A percentile compares a stretch with the other conserved stretches of the same genome.
Evolutionary conservation across 92 coral and sea anemone species (phyloP).

Genomic region (Porites lobata): DNA sequence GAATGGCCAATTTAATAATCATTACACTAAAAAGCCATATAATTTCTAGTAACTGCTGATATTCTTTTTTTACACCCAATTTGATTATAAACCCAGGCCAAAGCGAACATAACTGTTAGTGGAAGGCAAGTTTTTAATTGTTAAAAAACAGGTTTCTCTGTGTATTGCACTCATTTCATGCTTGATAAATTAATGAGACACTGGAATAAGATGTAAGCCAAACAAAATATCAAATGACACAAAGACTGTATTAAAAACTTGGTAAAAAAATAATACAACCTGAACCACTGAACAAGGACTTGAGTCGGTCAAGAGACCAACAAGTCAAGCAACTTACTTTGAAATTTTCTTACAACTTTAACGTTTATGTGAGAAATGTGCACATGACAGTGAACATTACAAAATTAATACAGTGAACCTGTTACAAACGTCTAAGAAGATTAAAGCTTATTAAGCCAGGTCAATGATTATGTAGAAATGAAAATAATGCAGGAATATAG

Average conservation of each 20-base stretch:
- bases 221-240: neutral
- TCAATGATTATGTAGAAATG: slow-evolving; percentile 28
- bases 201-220: neutral
- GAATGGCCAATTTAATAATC: neutral
- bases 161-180: neutral
- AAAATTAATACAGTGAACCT: slow-evolving; percentile 26
- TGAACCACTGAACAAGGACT: no score
- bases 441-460: slow-evolving; percentile 27
- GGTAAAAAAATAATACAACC: neutral
- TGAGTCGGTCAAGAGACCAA: neutral
- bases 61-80: neutral
- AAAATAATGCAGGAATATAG: slow-evolving; percentile 28
- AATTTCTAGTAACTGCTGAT: neutral
- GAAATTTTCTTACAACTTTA: neutral
- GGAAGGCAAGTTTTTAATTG: neutral
- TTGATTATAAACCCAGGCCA: slow-evolving; percentile 12
- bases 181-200: neutral
- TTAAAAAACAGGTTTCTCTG: neutral
- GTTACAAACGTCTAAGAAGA: slow-evolving; percentile 45
- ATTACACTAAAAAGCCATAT: neutral
- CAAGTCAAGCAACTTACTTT: neutral
- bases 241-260: neutral
- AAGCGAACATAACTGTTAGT: neutral
- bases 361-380: neutral
- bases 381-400: neutral